Evolutionary conservation across 1,140 invertebrate genomes (phyloP).

Genomic region (Drosophila eugracilis): DNA sequence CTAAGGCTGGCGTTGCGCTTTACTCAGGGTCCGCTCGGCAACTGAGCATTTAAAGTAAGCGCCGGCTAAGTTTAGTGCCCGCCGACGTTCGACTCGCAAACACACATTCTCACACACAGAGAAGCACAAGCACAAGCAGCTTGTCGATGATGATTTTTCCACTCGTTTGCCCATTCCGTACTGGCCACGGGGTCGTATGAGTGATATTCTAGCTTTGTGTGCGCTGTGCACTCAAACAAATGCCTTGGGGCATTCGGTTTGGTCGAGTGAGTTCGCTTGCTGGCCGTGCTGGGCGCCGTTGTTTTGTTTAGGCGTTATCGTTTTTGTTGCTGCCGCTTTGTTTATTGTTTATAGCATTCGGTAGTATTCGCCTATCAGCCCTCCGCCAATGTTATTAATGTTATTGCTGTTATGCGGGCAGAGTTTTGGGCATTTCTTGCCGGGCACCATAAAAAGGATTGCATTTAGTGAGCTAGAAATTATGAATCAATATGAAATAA

Average conservation of each 20-base stretch:
- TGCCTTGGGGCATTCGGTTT: slow-evolving; percentile 70
- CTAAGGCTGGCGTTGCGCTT: slow-evolving; percentile 65
- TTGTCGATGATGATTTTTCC: slow-evolving; percentile 50
- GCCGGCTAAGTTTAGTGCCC: slow-evolving; percentile 76
- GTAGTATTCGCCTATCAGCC: slow-evolving; percentile 41
- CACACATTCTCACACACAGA: slow-evolving; percentile 14
- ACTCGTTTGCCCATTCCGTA: slow-evolving; percentile 69
- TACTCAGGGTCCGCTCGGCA: slow-evolving; percentile 79
- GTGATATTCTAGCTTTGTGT: slow-evolving; percentile 67
- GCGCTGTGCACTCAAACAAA: slow-evolving; percentile 71
- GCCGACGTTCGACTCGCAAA: slow-evolving; percentile 28
- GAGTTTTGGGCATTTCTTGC: neutral
- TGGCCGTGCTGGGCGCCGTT: slow-evolving; percentile 73
- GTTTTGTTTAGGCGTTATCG: slow-evolving; percentile 81
- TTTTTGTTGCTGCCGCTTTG: slow-evolving; percentile 75
- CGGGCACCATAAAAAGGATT: neutral
- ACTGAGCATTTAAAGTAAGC: slow-evolving; percentile 77
- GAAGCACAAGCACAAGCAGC: slow-evolving; percentile 11
- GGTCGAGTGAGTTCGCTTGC: slow-evolving; percentile 70
- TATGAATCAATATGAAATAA: neutral
- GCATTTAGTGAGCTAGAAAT: neutral
- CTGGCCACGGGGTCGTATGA: slow-evolving; percentile 67
- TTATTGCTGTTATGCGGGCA: slow-evolving; percentile 12
- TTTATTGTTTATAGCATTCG: slow-evolving; percentile 74
- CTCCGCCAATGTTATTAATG: slow-evolving; percentile 23